Evolutionary conservation across 2,888 invertebrate genomes (phyloP).

Genomic region (Octodonta nipae): DNA sequence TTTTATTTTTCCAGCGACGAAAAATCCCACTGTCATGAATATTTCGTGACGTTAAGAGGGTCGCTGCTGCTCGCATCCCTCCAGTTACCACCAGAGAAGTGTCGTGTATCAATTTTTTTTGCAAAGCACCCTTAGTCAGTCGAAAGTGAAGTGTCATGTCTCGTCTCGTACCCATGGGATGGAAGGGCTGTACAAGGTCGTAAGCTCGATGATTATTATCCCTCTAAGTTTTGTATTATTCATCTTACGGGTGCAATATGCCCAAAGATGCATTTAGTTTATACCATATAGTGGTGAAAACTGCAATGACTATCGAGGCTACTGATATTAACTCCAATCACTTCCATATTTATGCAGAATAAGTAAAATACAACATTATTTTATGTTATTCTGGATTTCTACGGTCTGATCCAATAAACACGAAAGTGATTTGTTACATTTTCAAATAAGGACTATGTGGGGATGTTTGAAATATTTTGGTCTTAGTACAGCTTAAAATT

Average conservation of each 20-base stretch:
- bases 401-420: no score
- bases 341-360: no score
- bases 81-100: conserved; percentile 18
- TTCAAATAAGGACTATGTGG: no score
- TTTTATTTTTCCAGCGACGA: conserved; percentile 7
- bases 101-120: conserved; percentile 33
- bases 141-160: conserved; percentile 38
- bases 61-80: conserved; percentile 5
- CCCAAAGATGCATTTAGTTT: no score
- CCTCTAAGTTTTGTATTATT: background rate
- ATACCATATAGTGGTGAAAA: no score
- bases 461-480: no score
- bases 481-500: no score
- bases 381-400: no score
- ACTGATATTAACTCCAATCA: no score
- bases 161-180: conserved; percentile 23
- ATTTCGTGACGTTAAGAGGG: conserved; percentile 13
- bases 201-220: background rate
- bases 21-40: conserved; percentile 9
- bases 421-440: no score
- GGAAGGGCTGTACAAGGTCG: background rate
- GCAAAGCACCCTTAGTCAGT: conserved; percentile 23
- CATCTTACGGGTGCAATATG: conserved; percentile 1
- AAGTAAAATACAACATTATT: no score
- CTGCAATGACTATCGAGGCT: no score